phyloP scores from a whole-genome alignment of 1,140 invertebrate species.

The Dryas iulia region DNA sequence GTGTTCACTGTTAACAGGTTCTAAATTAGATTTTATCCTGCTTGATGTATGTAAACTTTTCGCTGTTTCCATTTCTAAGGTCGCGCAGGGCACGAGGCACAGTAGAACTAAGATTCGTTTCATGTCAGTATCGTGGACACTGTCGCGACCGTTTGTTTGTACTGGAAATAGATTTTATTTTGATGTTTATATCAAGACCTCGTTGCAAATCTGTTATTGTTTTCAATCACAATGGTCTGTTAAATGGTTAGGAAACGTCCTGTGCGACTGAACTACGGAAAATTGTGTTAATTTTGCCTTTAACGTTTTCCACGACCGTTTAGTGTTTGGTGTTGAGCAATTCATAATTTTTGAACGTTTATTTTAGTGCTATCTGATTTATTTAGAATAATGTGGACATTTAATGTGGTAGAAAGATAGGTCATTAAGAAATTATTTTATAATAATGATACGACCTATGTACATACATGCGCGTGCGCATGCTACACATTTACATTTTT shows the following conservation, averaged over 20 bases:
- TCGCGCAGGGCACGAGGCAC: constrained; percentile 37
- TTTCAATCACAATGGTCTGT: constrained; percentile 50
- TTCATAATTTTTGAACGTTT: background rate
- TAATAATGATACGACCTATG: no score
- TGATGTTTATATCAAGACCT: constrained; percentile 59
- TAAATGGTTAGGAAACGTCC: constrained; percentile 57
- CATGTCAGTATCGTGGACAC: constrained; percentile 46
- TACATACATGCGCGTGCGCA: no score
- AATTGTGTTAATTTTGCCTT: background rate
- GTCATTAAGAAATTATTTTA: no score
- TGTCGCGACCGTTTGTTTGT: constrained; percentile 22
- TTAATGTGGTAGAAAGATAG: no score
- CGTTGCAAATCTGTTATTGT: constrained; percentile 46
- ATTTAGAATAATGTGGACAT: no score
- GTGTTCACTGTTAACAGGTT: constrained; percentile 40
- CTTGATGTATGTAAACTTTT: constrained; percentile 38
- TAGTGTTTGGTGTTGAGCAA: background rate
- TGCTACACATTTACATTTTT: no score
- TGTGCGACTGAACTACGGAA: constrained; percentile 22
- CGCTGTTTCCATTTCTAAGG: constrained; percentile 35
- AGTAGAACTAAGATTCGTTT: constrained; percentile 41
- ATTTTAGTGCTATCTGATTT: no score
- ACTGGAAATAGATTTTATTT: constrained; percentile 52
- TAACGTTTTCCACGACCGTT: background rate
- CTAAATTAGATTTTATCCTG: constrained; percentile 40